Evolutionary conservation across 92 coral and sea anemone genomes (phyloP).

Genomic region (Palythoa grandiflora): DNA sequence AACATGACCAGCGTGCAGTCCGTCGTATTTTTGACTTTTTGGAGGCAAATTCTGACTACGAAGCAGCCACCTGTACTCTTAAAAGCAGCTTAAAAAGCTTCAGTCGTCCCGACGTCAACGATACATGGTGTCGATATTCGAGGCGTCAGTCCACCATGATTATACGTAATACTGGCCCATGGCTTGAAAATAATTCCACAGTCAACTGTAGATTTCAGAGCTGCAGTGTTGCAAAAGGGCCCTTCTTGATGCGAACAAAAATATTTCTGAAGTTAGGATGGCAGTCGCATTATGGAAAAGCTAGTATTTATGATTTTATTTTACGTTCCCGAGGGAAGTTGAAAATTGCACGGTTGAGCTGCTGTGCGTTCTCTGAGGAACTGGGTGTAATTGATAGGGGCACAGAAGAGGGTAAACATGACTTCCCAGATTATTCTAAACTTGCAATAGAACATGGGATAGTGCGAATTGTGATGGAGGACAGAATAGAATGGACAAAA

Average conservation of each 20-base stretch:
- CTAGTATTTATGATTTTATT: conserved; percentile 65
- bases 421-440: conserved; percentile 66
- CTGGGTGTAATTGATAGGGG: conserved; percentile 66
- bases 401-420: conserved; percentile 38
- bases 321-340: conserved; percentile 72
- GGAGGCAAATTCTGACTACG: neutral
- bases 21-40: conserved; percentile 19
- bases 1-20: neutral
- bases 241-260: conserved; percentile 65
- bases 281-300: conserved; percentile 53
- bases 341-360: conserved; percentile 59
- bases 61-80: conserved; percentile 22
- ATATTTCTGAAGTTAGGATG: conserved; percentile 45
- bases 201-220: conserved; percentile 33
- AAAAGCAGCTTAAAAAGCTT: neutral
- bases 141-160: conserved; percentile 67
- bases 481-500: conserved; percentile 75
- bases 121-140: conserved; percentile 76
- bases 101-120: neutral
- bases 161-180: conserved; percentile 70
- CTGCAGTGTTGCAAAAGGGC: conserved; percentile 65
- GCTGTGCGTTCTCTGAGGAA: conserved; percentile 56
- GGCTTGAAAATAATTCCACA: conserved; percentile 15
- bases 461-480: conserved; percentile 71
- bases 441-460: conserved; percentile 67